These are phyloP conservation scores for Pomatorhinus ruficollis DNA, from an alignment of 2,113 vertebrate species.

Conservation along the genomic window DNA sequence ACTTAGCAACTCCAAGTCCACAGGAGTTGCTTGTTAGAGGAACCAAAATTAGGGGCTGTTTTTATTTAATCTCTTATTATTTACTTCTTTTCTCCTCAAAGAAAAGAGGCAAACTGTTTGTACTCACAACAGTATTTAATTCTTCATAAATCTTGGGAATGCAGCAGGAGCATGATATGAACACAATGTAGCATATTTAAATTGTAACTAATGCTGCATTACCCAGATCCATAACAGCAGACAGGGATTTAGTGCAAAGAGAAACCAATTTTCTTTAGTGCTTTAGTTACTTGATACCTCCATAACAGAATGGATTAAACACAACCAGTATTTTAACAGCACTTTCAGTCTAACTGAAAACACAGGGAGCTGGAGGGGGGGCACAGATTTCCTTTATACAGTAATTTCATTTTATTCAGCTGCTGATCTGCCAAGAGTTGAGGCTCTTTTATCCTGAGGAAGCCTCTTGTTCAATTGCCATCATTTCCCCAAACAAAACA, in stretches of 20 bases:
- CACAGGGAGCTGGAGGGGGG: not conserved
- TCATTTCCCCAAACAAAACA: not conserved
- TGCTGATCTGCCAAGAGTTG: constrained; percentile 22
- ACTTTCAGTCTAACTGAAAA: constrained; percentile 45
- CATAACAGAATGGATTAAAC: constrained; percentile 64
- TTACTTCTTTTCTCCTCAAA: not conserved
- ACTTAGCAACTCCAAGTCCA: not conserved
- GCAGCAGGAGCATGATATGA: not conserved
- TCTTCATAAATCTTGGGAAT: not conserved
- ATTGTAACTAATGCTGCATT: not conserved
- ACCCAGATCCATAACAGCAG: constrained; percentile 10
- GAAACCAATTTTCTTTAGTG: constrained; percentile 77
- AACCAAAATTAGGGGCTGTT: not conserved
- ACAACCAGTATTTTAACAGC: constrained; percentile 45
- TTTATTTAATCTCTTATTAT: not conserved
- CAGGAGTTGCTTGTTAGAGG: not conserved
- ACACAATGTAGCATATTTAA: not conserved
- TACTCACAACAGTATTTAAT: not conserved
- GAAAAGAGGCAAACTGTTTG: not conserved
- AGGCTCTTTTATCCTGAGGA: constrained; percentile 21
- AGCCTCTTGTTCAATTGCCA: not conserved
- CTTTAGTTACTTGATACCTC: constrained; percentile 46
- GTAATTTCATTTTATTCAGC: constrained; percentile 68
- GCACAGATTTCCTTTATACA: constrained; percentile 38
- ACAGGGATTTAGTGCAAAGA: constrained; percentile 45